Conservation (phyloP, 2,888 invertebrate genomes). For the Cephus sareptanus region DNA sequence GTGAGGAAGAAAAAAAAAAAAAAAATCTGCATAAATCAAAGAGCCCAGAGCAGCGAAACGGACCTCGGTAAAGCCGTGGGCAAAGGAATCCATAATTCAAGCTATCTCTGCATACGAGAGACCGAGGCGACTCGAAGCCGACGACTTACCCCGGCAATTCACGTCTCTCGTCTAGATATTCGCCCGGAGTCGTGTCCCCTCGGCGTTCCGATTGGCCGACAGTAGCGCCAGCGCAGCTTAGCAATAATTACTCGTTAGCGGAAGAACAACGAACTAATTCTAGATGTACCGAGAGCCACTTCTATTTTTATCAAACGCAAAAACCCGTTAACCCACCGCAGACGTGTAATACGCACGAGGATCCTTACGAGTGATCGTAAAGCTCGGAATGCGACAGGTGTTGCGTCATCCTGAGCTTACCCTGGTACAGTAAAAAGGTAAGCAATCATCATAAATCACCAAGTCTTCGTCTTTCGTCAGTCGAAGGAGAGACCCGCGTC, state of each 20-base stretch:
- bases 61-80: neutral
- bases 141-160: too few relatives aligned
- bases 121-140: too few relatives aligned
- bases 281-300: too few relatives aligned
- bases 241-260: too few relatives aligned
- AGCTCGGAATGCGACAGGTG: constrained; percentile 22
- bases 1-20: neutral
- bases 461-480: constrained; percentile 26
- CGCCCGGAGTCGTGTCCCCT: too few relatives aligned
- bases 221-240: too few relatives aligned
- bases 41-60: neutral
- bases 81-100: constrained; percentile 12
- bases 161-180: too few relatives aligned
- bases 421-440: constrained; percentile 24
- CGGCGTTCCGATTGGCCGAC: too few relatives aligned
- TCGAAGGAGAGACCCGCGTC: neutral
- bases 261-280: too few relatives aligned
- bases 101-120: neutral
- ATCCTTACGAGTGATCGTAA: neutral
- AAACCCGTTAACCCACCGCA: too few relatives aligned
- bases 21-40: neutral
- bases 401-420: constrained; percentile 13
- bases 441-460: constrained; percentile 50
- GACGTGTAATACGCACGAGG: too few relatives aligned
- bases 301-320: too few relatives aligned